Evolutionary conservation across 2,888 invertebrate genomes (phyloP), one percentile per base, ranked within the genome.

Genomic region (Stenodema calcarata): DNA sequence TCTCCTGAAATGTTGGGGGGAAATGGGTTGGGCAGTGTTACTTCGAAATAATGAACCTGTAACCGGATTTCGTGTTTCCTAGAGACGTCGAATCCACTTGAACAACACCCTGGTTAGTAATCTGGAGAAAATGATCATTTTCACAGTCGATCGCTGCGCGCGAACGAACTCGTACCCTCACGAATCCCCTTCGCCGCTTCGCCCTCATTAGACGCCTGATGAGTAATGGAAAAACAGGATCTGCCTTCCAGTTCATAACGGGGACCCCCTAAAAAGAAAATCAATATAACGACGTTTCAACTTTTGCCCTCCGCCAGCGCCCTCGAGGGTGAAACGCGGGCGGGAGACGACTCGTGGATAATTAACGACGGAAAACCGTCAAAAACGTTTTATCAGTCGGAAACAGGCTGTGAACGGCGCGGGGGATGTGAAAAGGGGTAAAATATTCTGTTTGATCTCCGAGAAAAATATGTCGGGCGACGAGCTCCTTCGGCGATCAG

Each of bases 211-310:
- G 73, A 73, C 73, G 73, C 73, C 35, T 73, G 73, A 73, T 73
- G 73, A 73, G 73, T 73, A 73, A 73, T 73, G 73, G 73, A 73
- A 73, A 73, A 73, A 73, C 73, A 41, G 73, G 41, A 73, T 30
- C 73, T 18, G 73, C 35, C 73, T 73, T 41, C n/a, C 73, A 41
- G n/a, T 73, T 73, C 73, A 73, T 73, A 73, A 73, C 73, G 14
- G 35, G 18, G 35, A 73, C 73, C 35, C 73, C 35, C 35, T 14
- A 16, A 73, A 73, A 62, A 62, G 62, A 62, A 62, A 62, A 62
- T 62, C 62, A 62, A 62, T 62, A 62, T 62, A 62, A 62, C 62
- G 62, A 62, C 62, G 62, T 62, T 62, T 62, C 62, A 23, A 62
- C 62, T 23, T 23, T 12, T 23, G 23, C 62, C 62, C 62, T 12